phyloP scores from a whole-genome alignment of 1,140 invertebrate species.

The Zaprionus camerounensis region DNA sequence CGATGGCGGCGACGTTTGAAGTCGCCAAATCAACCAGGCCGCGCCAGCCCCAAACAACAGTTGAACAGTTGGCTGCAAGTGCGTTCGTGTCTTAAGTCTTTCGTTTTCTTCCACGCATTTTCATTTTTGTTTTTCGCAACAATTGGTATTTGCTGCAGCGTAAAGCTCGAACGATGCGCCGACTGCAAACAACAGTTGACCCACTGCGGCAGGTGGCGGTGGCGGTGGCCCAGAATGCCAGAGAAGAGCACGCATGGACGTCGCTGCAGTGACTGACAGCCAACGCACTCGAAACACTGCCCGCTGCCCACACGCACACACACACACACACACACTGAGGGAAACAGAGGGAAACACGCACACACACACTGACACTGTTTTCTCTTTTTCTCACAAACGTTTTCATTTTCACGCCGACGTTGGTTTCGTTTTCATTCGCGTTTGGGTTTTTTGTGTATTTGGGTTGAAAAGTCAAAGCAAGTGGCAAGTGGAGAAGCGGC shows the following conservation, averaged over 20 bases:
- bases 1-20: slow-evolving; percentile 49
- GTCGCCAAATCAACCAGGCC: slow-evolving; percentile 39
- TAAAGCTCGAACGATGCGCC: slow-evolving; percentile 18
- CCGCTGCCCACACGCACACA: slow-evolving; percentile 39
- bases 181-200: slow-evolving; percentile 54
- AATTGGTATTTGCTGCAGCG: slow-evolving; percentile 19
- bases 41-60: not conserved
- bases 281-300: slow-evolving; percentile 60
- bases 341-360: not conserved
- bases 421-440: slow-evolving; percentile 69
- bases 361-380: slow-evolving; percentile 56
- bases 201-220: slow-evolving; percentile 46
- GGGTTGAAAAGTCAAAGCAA: slow-evolving; percentile 73
- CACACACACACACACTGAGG: slow-evolving; percentile 28
- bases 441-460: slow-evolving; percentile 54
- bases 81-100: slow-evolving; percentile 75
- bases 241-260: slow-evolving; percentile 20
- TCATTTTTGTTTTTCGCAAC: slow-evolving; percentile 10
- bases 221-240: slow-evolving; percentile 30
- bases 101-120: slow-evolving; percentile 49
- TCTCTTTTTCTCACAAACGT: slow-evolving; percentile 70
- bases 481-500: slow-evolving; percentile 28
- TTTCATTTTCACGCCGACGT: slow-evolving; percentile 69
- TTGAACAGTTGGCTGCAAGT: slow-evolving; percentile 52
- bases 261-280: slow-evolving; percentile 60